Evolutionary conservation across 1,140 invertebrate species (phyloP).

Genomic region (Scaptomyza montana): DNA sequence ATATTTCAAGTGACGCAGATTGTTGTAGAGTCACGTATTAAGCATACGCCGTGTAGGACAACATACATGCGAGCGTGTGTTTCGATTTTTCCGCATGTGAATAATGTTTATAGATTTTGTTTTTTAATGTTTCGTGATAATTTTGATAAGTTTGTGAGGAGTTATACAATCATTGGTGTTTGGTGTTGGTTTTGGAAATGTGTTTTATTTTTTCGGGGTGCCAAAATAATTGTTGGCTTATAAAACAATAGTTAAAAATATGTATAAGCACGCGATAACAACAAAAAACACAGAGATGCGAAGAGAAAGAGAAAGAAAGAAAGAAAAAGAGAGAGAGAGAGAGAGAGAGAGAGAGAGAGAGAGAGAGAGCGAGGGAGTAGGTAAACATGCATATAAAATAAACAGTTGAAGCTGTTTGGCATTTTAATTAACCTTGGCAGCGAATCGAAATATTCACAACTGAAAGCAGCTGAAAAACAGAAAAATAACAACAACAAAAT

Average conservation of each 20-base stretch:
- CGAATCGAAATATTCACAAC: constrained; percentile 53
- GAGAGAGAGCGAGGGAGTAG: constrained; percentile 7
- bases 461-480: not conserved
- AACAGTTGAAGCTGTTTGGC: constrained; percentile 61
- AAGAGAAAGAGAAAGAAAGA: constrained; percentile 8
- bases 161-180: constrained; percentile 60
- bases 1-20: constrained; percentile 31
- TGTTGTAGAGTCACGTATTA: constrained; percentile 56
- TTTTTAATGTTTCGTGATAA: constrained; percentile 63
- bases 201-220: constrained; percentile 10
- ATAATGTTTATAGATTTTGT: constrained; percentile 48
- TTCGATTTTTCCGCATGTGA: constrained; percentile 51
- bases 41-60: constrained; percentile 71
- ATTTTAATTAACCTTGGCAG: constrained; percentile 82
- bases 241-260: constrained; percentile 65
- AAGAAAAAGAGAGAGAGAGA: constrained; percentile 13
- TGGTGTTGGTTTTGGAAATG: not conserved
- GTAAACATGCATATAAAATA: constrained; percentile 9
- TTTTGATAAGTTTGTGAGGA: constrained; percentile 63
- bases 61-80: constrained; percentile 25
- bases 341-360: constrained; percentile 14
- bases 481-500: constrained; percentile 13
- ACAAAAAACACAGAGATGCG: constrained; percentile 33
- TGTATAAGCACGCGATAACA: constrained; percentile 73
- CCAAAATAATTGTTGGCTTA: constrained; percentile 55